Conservation (phyloP, 2,797 vertebrate species). For the Euphonia xanthogaster region DNA sequence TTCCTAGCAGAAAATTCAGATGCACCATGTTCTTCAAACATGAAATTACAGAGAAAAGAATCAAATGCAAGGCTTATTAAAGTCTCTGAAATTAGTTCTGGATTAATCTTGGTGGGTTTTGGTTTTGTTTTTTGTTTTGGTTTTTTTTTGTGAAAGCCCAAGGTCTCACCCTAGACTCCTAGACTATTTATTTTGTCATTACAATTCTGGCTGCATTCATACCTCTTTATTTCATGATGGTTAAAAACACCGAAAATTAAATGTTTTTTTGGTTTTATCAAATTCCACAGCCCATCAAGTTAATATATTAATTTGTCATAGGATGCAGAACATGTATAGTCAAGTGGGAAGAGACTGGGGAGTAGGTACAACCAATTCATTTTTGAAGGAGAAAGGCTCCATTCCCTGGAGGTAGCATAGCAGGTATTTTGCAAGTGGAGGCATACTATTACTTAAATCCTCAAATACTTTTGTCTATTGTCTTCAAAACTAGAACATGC, state of each 20-base stretch:
- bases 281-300: neutral
- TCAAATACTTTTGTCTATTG: conserved; percentile 39
- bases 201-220: neutral
- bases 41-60: neutral
- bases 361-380: neutral
- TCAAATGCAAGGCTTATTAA: neutral
- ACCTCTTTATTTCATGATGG: neutral
- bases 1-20: neutral
- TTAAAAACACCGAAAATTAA: neutral
- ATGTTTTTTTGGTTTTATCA: neutral
- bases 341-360: neutral
- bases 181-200: neutral
- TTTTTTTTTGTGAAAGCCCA: neutral
- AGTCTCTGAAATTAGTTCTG: neutral
- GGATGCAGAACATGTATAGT: neutral
- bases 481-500: conserved; percentile 56
- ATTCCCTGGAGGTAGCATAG: neutral
- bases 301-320: neutral
- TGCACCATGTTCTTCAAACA: neutral
- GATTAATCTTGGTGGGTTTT: neutral
- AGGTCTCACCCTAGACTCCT: neutral
- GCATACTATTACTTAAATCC: conserved; percentile 36
- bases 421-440: conserved; percentile 47
- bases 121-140: rapidly evolving
- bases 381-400: conserved; percentile 24